Conservation (phyloP, 1,140 invertebrate species). For the Geopemphigus sp. region DNA sequence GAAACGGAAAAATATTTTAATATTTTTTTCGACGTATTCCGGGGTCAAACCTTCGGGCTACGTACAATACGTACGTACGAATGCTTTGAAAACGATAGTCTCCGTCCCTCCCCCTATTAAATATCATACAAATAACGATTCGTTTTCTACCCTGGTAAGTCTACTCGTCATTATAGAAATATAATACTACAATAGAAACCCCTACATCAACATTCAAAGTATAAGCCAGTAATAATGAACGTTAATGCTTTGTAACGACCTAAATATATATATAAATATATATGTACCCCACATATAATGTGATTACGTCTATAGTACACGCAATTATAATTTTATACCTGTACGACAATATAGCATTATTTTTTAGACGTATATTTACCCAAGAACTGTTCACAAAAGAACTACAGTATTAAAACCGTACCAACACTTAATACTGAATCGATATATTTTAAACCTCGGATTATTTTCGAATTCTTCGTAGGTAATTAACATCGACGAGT, state of each 20-base stretch:
- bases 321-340: neutral
- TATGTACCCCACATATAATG: too few relatives aligned
- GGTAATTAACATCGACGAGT: too few relatives aligned
- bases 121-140: slow-evolving; percentile 26
- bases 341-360: neutral
- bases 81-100: slow-evolving; percentile 17
- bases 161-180: slow-evolving; percentile 6
- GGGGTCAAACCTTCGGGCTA: neutral
- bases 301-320: neutral
- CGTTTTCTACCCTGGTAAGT: neutral
- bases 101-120: neutral
- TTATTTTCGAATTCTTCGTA: too few relatives aligned
- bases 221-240: slow-evolving; percentile 16
- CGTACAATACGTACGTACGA: neutral
- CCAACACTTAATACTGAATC: too few relatives aligned
- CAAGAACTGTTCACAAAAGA: too few relatives aligned
- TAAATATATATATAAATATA: too few relatives aligned
- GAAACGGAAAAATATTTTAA: neutral
- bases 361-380: too few relatives aligned
- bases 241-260: neutral
- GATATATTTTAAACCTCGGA: too few relatives aligned
- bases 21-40: slow-evolving; percentile 1
- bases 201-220: neutral
- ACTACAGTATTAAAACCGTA: too few relatives aligned
- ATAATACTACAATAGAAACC: slow-evolving; percentile 5